A percentile compares a stretch with the other conserved stretches of the same genome.
Evolutionary conservation across 2,113 vertebrate species (phyloP).

Genomic region (Geococcyx californianus): DNA sequence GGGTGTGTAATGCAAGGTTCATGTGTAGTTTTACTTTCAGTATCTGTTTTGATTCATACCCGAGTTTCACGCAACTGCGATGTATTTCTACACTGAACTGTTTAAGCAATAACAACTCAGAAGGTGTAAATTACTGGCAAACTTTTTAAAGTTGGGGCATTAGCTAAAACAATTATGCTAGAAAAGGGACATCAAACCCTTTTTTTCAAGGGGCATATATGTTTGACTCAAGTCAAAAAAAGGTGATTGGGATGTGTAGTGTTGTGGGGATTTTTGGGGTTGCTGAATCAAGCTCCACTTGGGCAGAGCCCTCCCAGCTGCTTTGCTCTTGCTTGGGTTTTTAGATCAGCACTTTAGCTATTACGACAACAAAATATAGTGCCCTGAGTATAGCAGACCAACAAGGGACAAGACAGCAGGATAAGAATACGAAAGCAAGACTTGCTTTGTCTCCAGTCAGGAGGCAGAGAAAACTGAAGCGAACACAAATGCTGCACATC

Average conservation of each 20-base stretch:
- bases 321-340: constrained; percentile 26
- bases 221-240: constrained; percentile 14
- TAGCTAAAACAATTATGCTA: constrained; percentile 60
- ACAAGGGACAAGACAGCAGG: constrained; percentile 17
- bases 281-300: not conserved
- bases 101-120: constrained; percentile 89
- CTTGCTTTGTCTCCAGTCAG: not conserved
- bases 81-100: constrained; percentile 68
- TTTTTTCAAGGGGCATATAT: not conserved
- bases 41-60: constrained; percentile 45
- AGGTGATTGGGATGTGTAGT: not conserved
- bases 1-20: constrained; percentile 57
- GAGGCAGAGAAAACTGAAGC: constrained; percentile 34
- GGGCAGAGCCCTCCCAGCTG: constrained; percentile 31
- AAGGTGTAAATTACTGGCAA: constrained; percentile 69
- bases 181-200: not conserved
- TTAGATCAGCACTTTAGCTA: constrained; percentile 46
- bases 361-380: not conserved
- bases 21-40: constrained; percentile 61
- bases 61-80: constrained; percentile 8
- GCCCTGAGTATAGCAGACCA: constrained; percentile 39
- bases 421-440: not conserved
- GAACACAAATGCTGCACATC: constrained; percentile 15
- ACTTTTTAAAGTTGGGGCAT: constrained; percentile 70
- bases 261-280: not conserved